Evolutionary conservation across 2,113 vertebrate species (phyloP).

Genomic region (Athene cunicularia): DNA sequence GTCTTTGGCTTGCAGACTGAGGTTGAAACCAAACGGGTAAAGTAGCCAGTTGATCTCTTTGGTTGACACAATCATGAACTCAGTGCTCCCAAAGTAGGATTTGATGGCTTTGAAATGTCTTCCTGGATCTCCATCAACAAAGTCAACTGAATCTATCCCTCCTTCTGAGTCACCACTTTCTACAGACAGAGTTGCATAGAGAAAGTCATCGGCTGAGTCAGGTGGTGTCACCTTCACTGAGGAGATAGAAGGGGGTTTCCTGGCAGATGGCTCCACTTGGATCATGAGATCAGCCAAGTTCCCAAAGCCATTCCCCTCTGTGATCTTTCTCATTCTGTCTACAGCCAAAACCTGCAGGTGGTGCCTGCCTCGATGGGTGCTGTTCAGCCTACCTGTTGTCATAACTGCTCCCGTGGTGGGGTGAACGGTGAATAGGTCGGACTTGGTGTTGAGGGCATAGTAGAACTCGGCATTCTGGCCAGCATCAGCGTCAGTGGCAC

Average conservation of each 20-base stretch:
- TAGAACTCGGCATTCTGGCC: constrained; percentile 93
- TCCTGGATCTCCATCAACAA: constrained; percentile 86
- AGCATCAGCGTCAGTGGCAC: constrained; percentile 91
- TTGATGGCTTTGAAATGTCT: constrained; percentile 85
- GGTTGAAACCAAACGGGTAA: constrained; percentile 85
- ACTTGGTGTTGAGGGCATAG: constrained; percentile 84
- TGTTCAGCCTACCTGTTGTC: constrained; percentile 83
- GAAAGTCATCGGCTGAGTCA: constrained; percentile 61
- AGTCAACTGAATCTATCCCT: constrained; percentile 77
- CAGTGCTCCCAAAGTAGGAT: constrained; percentile 75
- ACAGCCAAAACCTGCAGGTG: constrained; percentile 91
- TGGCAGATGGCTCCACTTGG: constrained; percentile 79
- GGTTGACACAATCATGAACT: constrained; percentile 87
- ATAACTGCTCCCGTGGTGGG: constrained; percentile 88
- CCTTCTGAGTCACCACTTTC: constrained; percentile 74
- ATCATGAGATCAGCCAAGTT: constrained; percentile 84
- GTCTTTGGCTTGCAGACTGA: constrained; percentile 90
- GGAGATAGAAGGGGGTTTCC: constrained; percentile 77
- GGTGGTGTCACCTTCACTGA: constrained; percentile 52
- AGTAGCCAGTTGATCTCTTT: constrained; percentile 87
- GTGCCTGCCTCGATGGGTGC: constrained; percentile 78
- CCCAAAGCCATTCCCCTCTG: constrained; percentile 85
- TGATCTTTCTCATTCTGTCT: constrained; percentile 91
- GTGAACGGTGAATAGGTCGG: constrained; percentile 83
- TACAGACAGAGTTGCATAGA: constrained; percentile 80